Evolutionary conservation across 2,113 vertebrate species (phyloP), one percentile per base, ranked within the genome.

Genomic region (Cricetomys ansorgei): DNA sequence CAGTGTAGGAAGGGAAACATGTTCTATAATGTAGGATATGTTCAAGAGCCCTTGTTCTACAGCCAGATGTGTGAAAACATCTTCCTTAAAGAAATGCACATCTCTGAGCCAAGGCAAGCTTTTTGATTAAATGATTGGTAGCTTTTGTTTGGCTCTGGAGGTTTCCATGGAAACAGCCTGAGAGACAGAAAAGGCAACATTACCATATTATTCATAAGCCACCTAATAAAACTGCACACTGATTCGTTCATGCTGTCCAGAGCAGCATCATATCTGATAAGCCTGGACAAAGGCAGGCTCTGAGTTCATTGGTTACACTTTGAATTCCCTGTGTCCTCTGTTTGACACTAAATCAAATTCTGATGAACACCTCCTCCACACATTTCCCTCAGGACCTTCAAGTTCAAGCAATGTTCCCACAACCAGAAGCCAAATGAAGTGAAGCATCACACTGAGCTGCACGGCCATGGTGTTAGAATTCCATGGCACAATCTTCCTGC

Each of bases 381-480:
- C 76, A 97, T 96, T 93, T 83, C 93, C 1, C 95, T 97, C 91
- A 98, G 95, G 94, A 93, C 94, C 95, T 94, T 95, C 97, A 97
- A 95, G 92, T 96, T 98, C 94, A 97, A 97, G 95, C 96, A 97
- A 97, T 80, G 96, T 94, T 97, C 97, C 94, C 93, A 88, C 95
- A 97, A 97, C 94, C 97, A 97, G 97, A 98, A 96, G 92, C 92
- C 95, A 93, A 97, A 96, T 97, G 89, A 98, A 98, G 67, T 96
- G 96, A 97, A 98, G 97, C 97, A 98, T 96, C 97, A 96, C 98
- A 97, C 91, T 86, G 91, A 43, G 87, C 79, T 97, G 96, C 89
- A 94, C 75, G 97, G 98, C 97, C 97, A 98, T 97, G 96, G 93
- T 98, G 89, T 98, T 98, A 97, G 97, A 98, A 98, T 96, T 96